Base-by-base conservation (phyloP, 2,888 invertebrate genomes). In the Dione juno region DNA sequence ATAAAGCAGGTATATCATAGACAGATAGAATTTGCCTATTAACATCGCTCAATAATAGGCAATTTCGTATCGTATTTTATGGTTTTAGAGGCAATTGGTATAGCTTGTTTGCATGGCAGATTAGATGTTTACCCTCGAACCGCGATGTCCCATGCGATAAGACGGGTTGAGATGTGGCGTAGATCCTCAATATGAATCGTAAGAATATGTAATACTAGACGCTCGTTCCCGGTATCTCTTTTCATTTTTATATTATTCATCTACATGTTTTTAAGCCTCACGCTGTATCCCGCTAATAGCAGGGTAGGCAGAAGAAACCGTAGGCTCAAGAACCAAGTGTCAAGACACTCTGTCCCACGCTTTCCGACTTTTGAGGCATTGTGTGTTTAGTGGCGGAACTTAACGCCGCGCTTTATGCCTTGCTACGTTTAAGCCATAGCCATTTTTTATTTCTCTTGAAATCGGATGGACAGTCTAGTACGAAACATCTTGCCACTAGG, bases 81-180 rank as follows among this genome's bases (percentile, higher is more conserved):
- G 85, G 86, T 86, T 85, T 88, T 84, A 84, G 84, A 86, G 85
- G 86, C 87, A 86, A 89, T 90, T 84, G 82, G 84, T 84, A 84
- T 82, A 84, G 86, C 84, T 87, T 88, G 88, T 89, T 89, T 86
- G 88, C 85, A 85, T 81, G 83, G 85, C 80, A 86, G 89, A 88
- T 89, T 89, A 89, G 85, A 87, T 89, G 87, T 86, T 85, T 88
- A 84, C 86, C 88, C 84, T 79, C 81, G 82, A 82, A 81, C 85
- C 86, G 84, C 82, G 90, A 90, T 90, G 87, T 88, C 88, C 88
- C 86, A 78, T 76, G 77, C 86, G 90, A 89, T 89, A 86, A 84
- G 82, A 79, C 75, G 79, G 84, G 89, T 71, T 68, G 81, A 81
- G 84, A 85, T 87, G 85, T 86, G 87, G 82, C 84, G 81, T 82